Evolutionary conservation across 2,888 invertebrate species (phyloP).

Genomic region (Philonicus albiceps): DNA sequence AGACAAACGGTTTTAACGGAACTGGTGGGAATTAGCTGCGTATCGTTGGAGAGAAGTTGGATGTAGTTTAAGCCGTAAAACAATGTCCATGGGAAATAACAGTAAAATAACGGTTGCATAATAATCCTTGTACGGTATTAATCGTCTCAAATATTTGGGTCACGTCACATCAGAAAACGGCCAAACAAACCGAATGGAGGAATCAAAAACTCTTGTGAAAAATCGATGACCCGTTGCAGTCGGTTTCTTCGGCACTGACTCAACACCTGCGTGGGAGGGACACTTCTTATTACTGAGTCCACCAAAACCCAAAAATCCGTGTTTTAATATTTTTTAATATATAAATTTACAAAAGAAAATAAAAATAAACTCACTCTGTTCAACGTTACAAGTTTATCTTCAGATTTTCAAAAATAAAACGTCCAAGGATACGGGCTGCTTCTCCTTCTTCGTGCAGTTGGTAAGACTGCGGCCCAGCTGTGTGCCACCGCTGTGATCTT

Average conservation of each 20-base stretch:
- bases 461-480: slow-evolving; percentile 16
- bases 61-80: neutral
- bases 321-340: neutral
- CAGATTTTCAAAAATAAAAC: neutral
- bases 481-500: neutral
- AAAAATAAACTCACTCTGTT: neutral
- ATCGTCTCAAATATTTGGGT: neutral
- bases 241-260: neutral
- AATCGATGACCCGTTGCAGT: neutral
- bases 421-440: neutral
- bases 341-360: neutral
- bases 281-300: neutral
- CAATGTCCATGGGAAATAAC: neutral
- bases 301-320: neutral
- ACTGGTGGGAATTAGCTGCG: neutral
- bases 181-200: neutral
- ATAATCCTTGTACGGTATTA: neutral
- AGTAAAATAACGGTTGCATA: neutral
- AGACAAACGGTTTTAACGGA: neutral
- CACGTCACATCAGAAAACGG: neutral
- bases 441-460: neutral
- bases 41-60: neutral
- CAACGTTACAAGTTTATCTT: neutral
- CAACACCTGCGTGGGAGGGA: neutral
- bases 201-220: neutral